Evolutionary conservation across 2,113 vertebrate species (phyloP).

Genomic region (Kryptolebias marmoratus): DNA sequence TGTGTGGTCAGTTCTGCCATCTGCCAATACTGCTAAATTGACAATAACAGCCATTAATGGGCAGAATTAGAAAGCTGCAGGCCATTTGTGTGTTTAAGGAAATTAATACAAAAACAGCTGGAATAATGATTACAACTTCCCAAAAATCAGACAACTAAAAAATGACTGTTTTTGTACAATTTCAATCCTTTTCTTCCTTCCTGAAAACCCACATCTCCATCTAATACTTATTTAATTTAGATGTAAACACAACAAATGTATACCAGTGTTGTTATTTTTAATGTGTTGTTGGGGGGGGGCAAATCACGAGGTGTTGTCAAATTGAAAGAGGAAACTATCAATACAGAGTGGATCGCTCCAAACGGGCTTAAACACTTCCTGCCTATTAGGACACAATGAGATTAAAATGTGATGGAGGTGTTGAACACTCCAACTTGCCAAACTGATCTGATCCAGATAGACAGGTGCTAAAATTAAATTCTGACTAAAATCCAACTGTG

Average conservation of each 20-base stretch:
- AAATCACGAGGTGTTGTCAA: neutral
- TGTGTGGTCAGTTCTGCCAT: conserved; percentile 23
- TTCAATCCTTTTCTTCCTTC: too few relatives aligned
- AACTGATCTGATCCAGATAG: neutral
- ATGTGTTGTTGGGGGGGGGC: neutral
- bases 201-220: too few relatives aligned
- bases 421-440: conserved; percentile 3
- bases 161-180: too few relatives aligned
- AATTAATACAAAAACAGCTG: conserved; percentile 42
- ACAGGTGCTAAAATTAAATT: neutral
- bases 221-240: neutral
- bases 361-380: conserved; percentile 18
- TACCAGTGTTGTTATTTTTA: neutral
- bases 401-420: conserved; percentile 20
- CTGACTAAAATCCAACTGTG: conserved; percentile 9
- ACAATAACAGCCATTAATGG: conserved; percentile 44
- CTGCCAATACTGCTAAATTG: conserved; percentile 48
- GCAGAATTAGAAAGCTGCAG: conserved; percentile 23
- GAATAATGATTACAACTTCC: neutral
- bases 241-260: conserved; percentile 14
- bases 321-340: neutral
- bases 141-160: too few relatives aligned
- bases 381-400: conserved; percentile 7
- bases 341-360: too few relatives aligned
- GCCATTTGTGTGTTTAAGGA: conserved; percentile 18